Conservation (phyloP, 1,140 invertebrate genomes). For the Drosophila pallidifrons region DNA sequence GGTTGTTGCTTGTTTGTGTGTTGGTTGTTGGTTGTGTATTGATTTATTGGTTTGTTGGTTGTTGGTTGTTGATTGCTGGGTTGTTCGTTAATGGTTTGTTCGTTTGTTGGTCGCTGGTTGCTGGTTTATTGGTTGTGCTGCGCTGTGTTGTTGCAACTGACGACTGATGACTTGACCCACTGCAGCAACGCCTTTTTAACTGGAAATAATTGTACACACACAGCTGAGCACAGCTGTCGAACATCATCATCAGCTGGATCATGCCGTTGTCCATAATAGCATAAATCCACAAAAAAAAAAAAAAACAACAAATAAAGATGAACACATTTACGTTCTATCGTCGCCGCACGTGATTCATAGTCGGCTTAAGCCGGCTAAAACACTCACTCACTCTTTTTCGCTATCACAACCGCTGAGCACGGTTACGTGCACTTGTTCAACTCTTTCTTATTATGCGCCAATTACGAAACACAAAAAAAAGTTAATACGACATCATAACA, state of each 20-base stretch:
- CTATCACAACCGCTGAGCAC: not conserved
- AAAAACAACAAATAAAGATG: not conserved
- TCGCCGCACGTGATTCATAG: conserved; percentile 36
- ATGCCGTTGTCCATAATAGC: not conserved
- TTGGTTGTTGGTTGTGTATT: not conserved
- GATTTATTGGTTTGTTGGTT: not conserved
- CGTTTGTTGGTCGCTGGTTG: not conserved
- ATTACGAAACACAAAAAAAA: conserved; percentile 22
- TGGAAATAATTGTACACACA: not conserved
- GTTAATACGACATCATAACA: not conserved
- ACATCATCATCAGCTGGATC: not conserved
- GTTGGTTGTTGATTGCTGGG: not conserved
- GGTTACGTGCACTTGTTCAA: conserved; percentile 26
- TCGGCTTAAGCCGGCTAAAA: conserved; percentile 17
- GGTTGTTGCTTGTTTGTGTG: not conserved
- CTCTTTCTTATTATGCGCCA: conserved; percentile 4
- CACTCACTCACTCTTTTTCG: not conserved
- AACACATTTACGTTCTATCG: conserved; percentile 21
- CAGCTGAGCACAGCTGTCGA: not conserved
- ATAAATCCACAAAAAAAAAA: not conserved
- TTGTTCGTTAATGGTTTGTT: not conserved
- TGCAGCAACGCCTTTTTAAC: conserved; percentile 26
- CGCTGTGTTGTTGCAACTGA: not conserved
- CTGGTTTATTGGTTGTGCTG: no score
- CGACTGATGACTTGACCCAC: conserved; percentile 2